Percentiles rank a stretch among this genome's conserved stretches.
phyloP scores from a whole-genome alignment of 2,888 invertebrate species.

The Acanthosoma haemorrhoidale region DNA sequence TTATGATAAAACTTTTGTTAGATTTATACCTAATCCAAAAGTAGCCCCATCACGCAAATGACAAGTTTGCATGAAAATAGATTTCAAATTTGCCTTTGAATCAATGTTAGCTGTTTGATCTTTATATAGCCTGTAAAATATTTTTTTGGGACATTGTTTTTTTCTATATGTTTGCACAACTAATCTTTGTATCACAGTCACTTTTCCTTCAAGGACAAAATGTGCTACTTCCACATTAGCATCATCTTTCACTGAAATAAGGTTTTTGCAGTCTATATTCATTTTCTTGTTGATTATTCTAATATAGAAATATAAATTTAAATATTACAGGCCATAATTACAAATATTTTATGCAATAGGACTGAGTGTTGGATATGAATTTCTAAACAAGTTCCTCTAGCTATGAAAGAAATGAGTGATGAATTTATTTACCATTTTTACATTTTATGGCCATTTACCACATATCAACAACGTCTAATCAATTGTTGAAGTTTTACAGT shows the following conservation, averaged over 20 bases:
- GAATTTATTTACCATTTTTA: too few relatives aligned
- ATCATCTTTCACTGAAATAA: slow-evolving; percentile 34
- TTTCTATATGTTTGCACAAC: slow-evolving; percentile 28
- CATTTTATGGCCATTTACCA: too few relatives aligned
- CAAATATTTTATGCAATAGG: too few relatives aligned
- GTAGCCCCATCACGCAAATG: slow-evolving; percentile 32
- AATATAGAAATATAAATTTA: neutral
- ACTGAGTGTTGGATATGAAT: neutral
- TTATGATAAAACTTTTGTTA: neutral
- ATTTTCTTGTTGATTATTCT: too few relatives aligned
- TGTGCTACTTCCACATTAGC: slow-evolving; percentile 37
- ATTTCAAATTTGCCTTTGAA: slow-evolving; percentile 9
- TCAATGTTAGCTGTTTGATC: neutral
- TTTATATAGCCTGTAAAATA: neutral
- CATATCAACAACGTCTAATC: too few relatives aligned
- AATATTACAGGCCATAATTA: neutral
- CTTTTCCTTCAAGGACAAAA: slow-evolving; percentile 34
- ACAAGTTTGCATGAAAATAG: slow-evolving; percentile 34
- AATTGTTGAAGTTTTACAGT: too few relatives aligned
- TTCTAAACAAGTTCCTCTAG: neutral
- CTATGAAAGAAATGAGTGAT: too few relatives aligned
- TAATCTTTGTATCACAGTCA: slow-evolving; percentile 34
- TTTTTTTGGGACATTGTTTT: slow-evolving; percentile 13
- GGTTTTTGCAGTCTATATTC: neutral
- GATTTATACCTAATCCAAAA: slow-evolving; percentile 32